Evolutionary conservation across 1,140 invertebrate species (phyloP).

Genomic region (Panagrolaimus sp.): DNA sequence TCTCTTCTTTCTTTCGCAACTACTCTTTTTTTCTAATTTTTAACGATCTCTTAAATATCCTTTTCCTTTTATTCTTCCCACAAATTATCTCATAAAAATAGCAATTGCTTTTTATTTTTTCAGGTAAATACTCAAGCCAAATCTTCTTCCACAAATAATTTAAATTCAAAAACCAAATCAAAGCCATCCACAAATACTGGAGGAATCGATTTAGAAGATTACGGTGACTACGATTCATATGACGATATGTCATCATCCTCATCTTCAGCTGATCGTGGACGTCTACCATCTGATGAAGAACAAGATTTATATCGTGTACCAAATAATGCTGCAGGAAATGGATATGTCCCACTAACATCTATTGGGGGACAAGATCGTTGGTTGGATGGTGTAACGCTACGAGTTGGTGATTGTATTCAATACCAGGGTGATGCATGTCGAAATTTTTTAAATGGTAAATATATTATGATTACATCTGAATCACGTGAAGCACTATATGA

Average conservation of each 20-base stretch:
- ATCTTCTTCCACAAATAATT: conserved; percentile 18
- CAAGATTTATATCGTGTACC: conserved; percentile 34
- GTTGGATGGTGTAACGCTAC: conserved; percentile 37
- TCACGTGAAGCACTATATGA: conserved; percentile 46
- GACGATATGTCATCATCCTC: conserved; percentile 14
- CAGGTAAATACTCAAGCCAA: conserved; percentile 16
- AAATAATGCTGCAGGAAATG: conserved; percentile 27
- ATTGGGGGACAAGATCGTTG: conserved; percentile 32
- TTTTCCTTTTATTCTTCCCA: no score
- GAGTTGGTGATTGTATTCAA: conserved; percentile 38
- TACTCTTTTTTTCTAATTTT: no score
- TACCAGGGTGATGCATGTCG: conserved; percentile 39
- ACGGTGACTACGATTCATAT: conserved; percentile 24
- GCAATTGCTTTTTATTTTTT: no score
- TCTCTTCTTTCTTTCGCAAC: no score
- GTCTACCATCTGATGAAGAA: conserved; percentile 1
- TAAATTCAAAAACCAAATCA: not conserved
- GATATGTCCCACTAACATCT: conserved; percentile 26
- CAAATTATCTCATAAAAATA: no score
- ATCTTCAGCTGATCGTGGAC: not conserved
- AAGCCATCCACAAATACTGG: conserved; percentile 6
- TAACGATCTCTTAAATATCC: no score
- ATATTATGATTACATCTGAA: conserved; percentile 42
- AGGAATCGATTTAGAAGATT: conserved; percentile 14
- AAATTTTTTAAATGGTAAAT: conserved; percentile 33